These are phyloP conservation scores for Ranitomeya imitator DNA, from an alignment of 2,113 vertebrate genomes.

Conservation along the genomic window DNA sequence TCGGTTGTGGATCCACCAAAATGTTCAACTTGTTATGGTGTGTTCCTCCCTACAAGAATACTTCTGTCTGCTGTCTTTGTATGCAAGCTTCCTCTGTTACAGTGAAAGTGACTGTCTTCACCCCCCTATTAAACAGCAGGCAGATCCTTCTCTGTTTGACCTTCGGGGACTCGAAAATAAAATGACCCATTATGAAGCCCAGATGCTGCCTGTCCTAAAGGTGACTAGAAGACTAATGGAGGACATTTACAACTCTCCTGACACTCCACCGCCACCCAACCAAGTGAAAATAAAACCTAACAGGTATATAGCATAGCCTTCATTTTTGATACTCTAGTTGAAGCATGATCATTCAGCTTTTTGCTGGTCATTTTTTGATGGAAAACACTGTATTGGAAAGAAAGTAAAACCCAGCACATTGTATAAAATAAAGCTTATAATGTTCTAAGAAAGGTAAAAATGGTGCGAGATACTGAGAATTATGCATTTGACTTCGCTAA, in stretches of 20 bases:
- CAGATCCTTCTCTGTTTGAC: slow-evolving; percentile 83
- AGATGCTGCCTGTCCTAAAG: slow-evolving; percentile 84
- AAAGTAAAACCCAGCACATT: not conserved
- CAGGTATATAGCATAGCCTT: slow-evolving; percentile 73
- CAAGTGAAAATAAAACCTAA: slow-evolving; percentile 86
- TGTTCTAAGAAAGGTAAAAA: too few relatives aligned
- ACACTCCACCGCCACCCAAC: slow-evolving; percentile 74
- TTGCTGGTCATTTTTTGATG: not conserved
- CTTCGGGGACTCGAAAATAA: slow-evolving; percentile 84
- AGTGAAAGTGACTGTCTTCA: not conserved
- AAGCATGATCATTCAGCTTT: not conserved
- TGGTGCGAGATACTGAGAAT: too few relatives aligned
- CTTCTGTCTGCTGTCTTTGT: not conserved
- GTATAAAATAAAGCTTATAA: too few relatives aligned
- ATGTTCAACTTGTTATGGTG: too few relatives aligned
- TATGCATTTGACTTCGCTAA: too few relatives aligned
- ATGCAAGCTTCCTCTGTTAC: not conserved
- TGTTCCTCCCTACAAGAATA: too few relatives aligned
- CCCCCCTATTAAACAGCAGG: slow-evolving; percentile 68
- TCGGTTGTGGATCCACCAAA: too few relatives aligned
- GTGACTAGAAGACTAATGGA: slow-evolving; percentile 85
- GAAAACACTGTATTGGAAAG: not conserved
- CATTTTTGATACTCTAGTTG: not conserved
- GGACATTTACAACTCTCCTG: slow-evolving; percentile 83
- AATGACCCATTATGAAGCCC: slow-evolving; percentile 83